Percentiles rank a stretch among this genome's conserved stretches.
Evolutionary conservation across 37 sponge, comb jelly and placozoan genomes (phyloP).

Genomic region (Crambe crambe): DNA sequence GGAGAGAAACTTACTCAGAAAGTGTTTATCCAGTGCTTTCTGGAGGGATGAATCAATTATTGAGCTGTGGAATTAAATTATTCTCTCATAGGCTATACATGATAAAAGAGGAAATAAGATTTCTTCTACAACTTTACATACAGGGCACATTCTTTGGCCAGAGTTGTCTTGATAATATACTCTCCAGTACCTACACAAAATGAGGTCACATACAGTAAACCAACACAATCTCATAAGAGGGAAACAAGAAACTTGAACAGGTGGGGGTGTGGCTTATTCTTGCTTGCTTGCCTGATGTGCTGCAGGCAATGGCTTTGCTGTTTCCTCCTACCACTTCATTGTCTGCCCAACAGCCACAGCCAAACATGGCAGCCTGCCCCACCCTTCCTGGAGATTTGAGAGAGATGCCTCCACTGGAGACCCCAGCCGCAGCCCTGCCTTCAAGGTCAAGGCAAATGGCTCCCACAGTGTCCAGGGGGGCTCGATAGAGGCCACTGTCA

Average conservation of each 20-base stretch:
- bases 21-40: conserved; percentile 22
- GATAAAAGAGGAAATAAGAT: not conserved
- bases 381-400: conserved; percentile 82
- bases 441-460: conserved; percentile 59
- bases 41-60: conserved; percentile 29
- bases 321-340: not conserved
- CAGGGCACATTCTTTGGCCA: conserved; percentile 63
- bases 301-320: conserved; percentile 47
- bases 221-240: not conserved
- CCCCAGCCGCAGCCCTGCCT: conserved; percentile 59
- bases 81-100: not conserved
- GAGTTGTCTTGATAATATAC: conserved; percentile 62
- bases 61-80: not conserved
- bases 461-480: conserved; percentile 73
- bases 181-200: conserved; percentile 54
- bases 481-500: no score
- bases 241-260: not conserved
- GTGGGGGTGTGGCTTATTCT: no score
- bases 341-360: conserved; percentile 83
- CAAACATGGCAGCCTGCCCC: conserved; percentile 79
- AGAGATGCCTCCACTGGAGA: conserved; percentile 84
- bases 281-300: conserved; percentile 70
- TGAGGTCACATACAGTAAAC: not conserved
- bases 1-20: conserved; percentile 19
- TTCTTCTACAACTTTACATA: not conserved